Conservation (phyloP, 2,113 vertebrate species). For the Rhinolophus sinicus region DNA sequence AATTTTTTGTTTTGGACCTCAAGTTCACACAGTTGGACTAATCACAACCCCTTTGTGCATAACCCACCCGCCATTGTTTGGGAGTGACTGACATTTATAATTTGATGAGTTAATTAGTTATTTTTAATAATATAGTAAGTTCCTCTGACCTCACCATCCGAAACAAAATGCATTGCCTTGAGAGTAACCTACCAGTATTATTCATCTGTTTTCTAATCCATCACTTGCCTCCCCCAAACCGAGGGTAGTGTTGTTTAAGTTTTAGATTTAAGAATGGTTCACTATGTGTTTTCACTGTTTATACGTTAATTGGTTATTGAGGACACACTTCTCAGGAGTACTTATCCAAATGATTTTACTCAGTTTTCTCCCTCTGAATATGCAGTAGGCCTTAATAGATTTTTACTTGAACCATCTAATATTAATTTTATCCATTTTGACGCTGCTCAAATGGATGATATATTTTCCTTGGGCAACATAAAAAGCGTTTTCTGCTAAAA, state of each 20-base stretch:
- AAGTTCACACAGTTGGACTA: neutral
- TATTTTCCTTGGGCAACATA: neutral
- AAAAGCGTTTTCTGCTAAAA: neutral
- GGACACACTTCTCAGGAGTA: neutral
- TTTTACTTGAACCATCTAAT: conserved; percentile 1
- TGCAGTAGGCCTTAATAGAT: neutral
- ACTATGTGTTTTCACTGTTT: neutral
- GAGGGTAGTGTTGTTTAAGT: neutral
- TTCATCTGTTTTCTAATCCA: neutral
- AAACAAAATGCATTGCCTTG: neutral
- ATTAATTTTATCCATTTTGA: conserved; percentile 26
- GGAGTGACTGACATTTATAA: neutral
- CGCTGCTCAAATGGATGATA: conserved; percentile 4
- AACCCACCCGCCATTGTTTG: neutral
- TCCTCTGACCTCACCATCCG: neutral
- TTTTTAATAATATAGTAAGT: neutral
- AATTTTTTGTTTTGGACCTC: neutral
- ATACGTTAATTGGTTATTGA: conserved; percentile 2
- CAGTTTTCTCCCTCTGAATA: neutral
- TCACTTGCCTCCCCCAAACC: neutral
- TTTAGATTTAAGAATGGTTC: neutral
- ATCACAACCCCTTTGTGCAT: neutral
- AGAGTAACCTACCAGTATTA: neutral
- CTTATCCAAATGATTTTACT: neutral
- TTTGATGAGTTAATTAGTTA: neutral